Base-by-base conservation (phyloP, 2,888 invertebrate species). In the Orgyia antiqua region DNA sequence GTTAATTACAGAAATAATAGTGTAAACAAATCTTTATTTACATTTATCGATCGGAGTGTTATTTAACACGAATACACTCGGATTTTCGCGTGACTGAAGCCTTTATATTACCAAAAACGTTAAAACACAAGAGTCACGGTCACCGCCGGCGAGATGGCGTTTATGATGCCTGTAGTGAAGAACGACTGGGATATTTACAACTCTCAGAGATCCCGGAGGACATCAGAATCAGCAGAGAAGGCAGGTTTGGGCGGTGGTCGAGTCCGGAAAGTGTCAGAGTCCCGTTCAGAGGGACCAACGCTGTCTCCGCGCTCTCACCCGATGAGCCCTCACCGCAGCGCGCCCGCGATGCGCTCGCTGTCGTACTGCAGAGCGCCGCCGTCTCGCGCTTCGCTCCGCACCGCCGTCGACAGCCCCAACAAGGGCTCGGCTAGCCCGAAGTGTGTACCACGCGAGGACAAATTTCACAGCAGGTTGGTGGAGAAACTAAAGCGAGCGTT, bases 141-240 rank as follows among this genome's bases (percentile, higher is more conserved):
- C 52, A 47, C 58, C 66, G 58, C 55, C 80, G 77, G 63, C 76
- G 80, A 77, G 79, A 96, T 96, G 96, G 96, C 96, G 88, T 96
- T 96, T 87, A 95, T 95, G 95, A 95, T 96, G 94, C 96, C 95
- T 36, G 95, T 96, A 49, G 91, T 96, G 86, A 95, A 95, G 88
- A 96, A 95, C 87, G 95, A 96, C 77, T 96, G 94, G 90, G 94
- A 96, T 76, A 95, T 96, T 66, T 96, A 96, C 89, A 94, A 94
- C 87, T 92, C 93, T 47, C 91, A 91, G 71, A 90, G 94, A 42
- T 89, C 91, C 33, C 89, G 95, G 51, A 89, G 93, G 47, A 89
- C 90, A 24, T 94, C 94, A 5, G 94, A 95, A 77, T 91, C 93
- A 6, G 60, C 67, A 53, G 79, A 79, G 59, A 76, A 79, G 71